Percentiles rank a stretch among this genome's conserved stretches.
Conservation (phyloP, 23 tunicate genomes). For the Ciona savignyi region DNA sequence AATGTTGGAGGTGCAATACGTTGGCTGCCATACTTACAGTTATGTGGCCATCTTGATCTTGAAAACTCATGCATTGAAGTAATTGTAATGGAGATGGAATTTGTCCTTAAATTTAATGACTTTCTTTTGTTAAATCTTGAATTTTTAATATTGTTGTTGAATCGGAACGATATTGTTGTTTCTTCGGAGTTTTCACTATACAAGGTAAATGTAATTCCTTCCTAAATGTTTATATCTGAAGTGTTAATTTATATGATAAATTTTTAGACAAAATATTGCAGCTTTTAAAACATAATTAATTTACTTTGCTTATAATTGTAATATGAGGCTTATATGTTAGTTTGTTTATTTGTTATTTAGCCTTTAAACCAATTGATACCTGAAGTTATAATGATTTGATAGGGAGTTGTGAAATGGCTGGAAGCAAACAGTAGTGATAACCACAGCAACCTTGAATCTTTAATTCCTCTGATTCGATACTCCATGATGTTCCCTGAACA, state of each 20-base stretch:
- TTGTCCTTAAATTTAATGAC: slow-evolving; percentile 40
- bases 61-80: slow-evolving; percentile 70
- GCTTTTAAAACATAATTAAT: too few relatives aligned
- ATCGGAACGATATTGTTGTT: slow-evolving; percentile 74
- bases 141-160: slow-evolving; percentile 33
- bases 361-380: too few relatives aligned
- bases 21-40: slow-evolving; percentile 79
- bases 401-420: slow-evolving; percentile 63
- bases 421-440: slow-evolving; percentile 7
- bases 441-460: slow-evolving; percentile 10
- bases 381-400: too few relatives aligned
- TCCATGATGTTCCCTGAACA: slow-evolving; percentile 89
- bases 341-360: too few relatives aligned
- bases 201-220: slow-evolving; percentile 9
- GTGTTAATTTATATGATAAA: too few relatives aligned
- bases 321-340: too few relatives aligned
- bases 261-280: too few relatives aligned
- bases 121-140: slow-evolving; percentile 50
- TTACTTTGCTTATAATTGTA: too few relatives aligned
- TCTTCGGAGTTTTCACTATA: slow-evolving; percentile 45
- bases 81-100: slow-evolving; percentile 64
- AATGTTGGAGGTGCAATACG: slow-evolving; percentile 74
- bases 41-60: slow-evolving; percentile 63
- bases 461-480: slow-evolving; percentile 58
- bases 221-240: too few relatives aligned